Base-by-base conservation (phyloP, 2,113 vertebrate species). In the Cephalopholis sonnerati region DNA sequence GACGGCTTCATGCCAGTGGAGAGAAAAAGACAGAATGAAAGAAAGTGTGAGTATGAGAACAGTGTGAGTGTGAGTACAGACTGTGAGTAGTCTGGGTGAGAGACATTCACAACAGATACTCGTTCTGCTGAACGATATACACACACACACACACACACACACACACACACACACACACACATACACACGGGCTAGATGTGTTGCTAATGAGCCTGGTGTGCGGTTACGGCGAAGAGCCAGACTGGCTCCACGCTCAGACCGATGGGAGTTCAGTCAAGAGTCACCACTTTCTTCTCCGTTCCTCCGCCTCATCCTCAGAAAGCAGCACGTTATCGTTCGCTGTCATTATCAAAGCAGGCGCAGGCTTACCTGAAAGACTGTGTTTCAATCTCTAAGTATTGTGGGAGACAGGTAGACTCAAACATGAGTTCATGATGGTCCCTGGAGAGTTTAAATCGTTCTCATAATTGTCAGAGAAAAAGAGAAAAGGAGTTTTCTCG, bases 181-280 rank as follows among this genome's bases (percentile, higher is more conserved):
- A 59, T 44, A 58, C 83, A 74, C 80, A 75, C 74, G 6, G 62
- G 63, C 80, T 77, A 69, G 86, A 89, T 86, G 51, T 88, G 83
- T 73, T 89, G 89, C 87, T 93, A 93, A 94, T 93, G 92, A 93
- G 91, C 79, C 80, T 83, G 84, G 91, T 92, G 91, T 92, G 89
- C 16, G 77, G 89, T 91, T 93, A 92, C 83, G 59, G 67, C 41
- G 16, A 75, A 78, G 76, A 88, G 88, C 84, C 90, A 93, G 91
- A 90, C 86, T 12, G 82, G 79, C 90, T 92, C 84, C 85, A 51
- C 41, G 24, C 80, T 74, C 86, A 87, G 72, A 92, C 92, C 84
- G 58, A 84, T 71, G 91, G 89, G 91, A 93, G 94, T 94, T 93
- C 93, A 93, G 58, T 86, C 68, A 83, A 87, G 86, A 92, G 91